These are phyloP conservation scores for Aleiodes sp. DNA, from an alignment of 1,140 invertebrate species.

Conservation along the genomic window DNA sequence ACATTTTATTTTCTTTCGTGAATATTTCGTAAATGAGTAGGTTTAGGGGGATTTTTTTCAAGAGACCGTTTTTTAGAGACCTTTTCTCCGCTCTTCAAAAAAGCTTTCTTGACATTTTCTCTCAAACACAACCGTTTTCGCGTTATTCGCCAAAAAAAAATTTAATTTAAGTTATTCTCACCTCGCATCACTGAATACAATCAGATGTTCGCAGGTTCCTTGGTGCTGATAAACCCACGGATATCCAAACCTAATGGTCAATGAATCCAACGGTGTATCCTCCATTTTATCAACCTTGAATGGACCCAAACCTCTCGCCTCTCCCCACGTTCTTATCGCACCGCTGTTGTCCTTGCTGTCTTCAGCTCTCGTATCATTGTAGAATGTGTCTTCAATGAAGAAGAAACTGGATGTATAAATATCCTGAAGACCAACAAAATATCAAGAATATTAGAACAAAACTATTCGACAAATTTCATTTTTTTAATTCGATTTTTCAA, in stretches of 20 bases:
- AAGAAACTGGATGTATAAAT: constrained; percentile 79
- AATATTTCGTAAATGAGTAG: too few species aligned
- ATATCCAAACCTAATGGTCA: constrained; percentile 75
- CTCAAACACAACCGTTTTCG: too few species aligned
- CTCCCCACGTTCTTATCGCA: constrained; percentile 74
- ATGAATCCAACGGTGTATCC: constrained; percentile 70
- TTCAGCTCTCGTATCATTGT: constrained; percentile 74
- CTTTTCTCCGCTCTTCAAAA: too few species aligned
- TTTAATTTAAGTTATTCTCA: constrained; percentile 44
- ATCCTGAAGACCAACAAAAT: constrained; percentile 64
- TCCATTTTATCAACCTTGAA: constrained; percentile 73
- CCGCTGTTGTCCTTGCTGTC: constrained; percentile 73
- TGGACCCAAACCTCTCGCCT: constrained; percentile 63
- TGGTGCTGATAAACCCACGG: constrained; percentile 88
- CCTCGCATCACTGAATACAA: constrained; percentile 79
- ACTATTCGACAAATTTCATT: too few species aligned
- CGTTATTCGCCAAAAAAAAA: too few species aligned
- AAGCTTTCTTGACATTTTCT: too few species aligned
- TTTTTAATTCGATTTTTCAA: background rate
- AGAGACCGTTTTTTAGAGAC: too few species aligned
- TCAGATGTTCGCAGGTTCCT: constrained; percentile 88
- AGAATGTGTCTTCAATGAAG: constrained; percentile 82
- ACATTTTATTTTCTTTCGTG: too few species aligned
- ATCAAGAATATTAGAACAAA: constrained; percentile 27
- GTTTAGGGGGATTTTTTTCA: too few species aligned